phyloP scores from a whole-genome alignment of 2,888 invertebrate species.

The Pristionchus fissidentatus region DNA sequence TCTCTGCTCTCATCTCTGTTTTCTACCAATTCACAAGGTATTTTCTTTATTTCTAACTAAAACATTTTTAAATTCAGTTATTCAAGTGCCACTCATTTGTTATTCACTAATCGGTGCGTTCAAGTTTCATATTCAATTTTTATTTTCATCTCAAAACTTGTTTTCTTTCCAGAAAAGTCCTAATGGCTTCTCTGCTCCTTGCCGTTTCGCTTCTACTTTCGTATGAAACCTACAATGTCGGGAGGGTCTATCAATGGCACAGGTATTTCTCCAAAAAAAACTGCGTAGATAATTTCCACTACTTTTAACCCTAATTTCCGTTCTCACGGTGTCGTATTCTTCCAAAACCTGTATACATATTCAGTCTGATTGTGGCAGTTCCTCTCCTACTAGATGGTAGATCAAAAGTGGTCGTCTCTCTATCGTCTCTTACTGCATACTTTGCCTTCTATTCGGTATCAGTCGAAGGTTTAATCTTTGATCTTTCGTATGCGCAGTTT shows the following conservation, averaged over 20 bases:
- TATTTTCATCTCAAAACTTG: neutral
- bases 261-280: neutral
- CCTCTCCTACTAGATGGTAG: slow-evolving; percentile 14
- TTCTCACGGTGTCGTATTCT: neutral
- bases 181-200: neutral
- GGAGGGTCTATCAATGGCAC: slow-evolving; percentile 19
- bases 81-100: neutral
- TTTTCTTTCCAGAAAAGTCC: neutral
- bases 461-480: neutral
- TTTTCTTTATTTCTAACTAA: neutral
- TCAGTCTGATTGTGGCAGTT: too few relatives aligned
- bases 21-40: slow-evolving; percentile 8
- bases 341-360: too few relatives aligned
- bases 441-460: slow-evolving; percentile 24
- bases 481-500: neutral
- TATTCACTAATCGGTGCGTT: neutral
- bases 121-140: neutral
- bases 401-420: neutral
- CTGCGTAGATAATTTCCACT: neutral
- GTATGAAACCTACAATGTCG: neutral
- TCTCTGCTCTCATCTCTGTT: neutral
- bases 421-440: neutral
- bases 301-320: neutral
- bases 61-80: neutral
- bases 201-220: neutral